Evolutionary conservation across 1,140 invertebrate species (phyloP).

Genomic region (Mizuhopecten yessoensis): DNA sequence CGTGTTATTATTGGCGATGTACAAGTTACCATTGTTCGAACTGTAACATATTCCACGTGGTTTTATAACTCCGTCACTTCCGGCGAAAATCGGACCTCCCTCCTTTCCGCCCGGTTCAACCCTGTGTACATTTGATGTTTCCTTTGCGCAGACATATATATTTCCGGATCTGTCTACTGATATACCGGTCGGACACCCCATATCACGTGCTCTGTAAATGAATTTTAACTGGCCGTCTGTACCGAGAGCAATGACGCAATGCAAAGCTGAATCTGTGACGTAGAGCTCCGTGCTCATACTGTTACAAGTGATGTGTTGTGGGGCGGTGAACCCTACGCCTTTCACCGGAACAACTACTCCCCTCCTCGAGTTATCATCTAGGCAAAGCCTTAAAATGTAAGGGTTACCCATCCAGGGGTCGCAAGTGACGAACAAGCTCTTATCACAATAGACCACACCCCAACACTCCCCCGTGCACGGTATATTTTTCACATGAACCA

Average conservation of each 20-base stretch:
- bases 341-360: neutral
- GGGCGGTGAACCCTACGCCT: neutral
- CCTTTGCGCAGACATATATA: constrained; percentile 38
- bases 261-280: neutral
- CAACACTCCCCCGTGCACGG: neutral
- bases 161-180: neutral
- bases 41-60: constrained; percentile 13
- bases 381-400: neutral
- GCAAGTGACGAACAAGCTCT: neutral
- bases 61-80: neutral
- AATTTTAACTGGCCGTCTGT: constrained; percentile 36
- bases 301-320: constrained; percentile 33
- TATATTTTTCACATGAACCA: neutral
- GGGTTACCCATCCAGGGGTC: neutral
- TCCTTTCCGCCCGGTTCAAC: neutral
- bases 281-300: neutral
- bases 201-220: constrained; percentile 26
- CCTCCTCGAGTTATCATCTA: neutral
- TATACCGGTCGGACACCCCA: constrained; percentile 35
- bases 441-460: neutral
- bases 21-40: neutral
- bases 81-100: neutral
- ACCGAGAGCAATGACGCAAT: neutral
- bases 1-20: constrained; percentile 12
- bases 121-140: neutral